These are phyloP conservation scores for Carlito syrichta DNA, from an alignment of 2,113 vertebrate genomes.

Conservation along the genomic window DNA sequence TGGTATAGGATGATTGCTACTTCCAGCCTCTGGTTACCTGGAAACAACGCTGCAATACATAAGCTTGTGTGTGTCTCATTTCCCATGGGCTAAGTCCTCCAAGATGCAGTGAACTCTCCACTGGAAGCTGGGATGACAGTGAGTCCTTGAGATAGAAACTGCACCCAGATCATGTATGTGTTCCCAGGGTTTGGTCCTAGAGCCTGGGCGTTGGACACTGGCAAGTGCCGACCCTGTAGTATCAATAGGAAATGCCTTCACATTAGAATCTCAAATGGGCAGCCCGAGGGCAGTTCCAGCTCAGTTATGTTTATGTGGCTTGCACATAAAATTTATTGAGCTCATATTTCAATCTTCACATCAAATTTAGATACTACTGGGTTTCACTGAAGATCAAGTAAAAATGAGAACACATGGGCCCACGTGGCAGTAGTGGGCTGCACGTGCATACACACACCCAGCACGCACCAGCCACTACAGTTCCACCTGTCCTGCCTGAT, in stretches of 20 bases:
- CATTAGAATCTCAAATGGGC: neutral
- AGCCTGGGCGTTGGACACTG: neutral
- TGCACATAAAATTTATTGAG: neutral
- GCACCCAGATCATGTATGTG: accelerated
- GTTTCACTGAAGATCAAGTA: neutral
- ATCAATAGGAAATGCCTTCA: no score
- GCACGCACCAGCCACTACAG: neutral
- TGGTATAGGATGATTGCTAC: no score
- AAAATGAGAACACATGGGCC: accelerated
- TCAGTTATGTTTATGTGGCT: neutral
- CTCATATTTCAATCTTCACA: neutral
- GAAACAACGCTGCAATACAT: no score
- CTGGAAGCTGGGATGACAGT: neutral
- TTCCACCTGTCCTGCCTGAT: neutral
- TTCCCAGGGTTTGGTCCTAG: neutral
- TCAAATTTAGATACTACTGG: neutral
- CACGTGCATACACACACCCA: no score
- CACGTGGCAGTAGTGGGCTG: accelerated
- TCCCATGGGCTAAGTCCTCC: no score
- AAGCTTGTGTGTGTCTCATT: no score
- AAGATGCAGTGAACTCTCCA: no score
- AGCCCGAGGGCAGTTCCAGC: neutral
- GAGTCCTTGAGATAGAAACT: neutral
- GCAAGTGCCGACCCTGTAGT: neutral
- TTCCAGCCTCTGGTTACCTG: no score